Evolutionary conservation across 2,113 vertebrate genomes (phyloP).

Genomic region (Tyto alba): DNA sequence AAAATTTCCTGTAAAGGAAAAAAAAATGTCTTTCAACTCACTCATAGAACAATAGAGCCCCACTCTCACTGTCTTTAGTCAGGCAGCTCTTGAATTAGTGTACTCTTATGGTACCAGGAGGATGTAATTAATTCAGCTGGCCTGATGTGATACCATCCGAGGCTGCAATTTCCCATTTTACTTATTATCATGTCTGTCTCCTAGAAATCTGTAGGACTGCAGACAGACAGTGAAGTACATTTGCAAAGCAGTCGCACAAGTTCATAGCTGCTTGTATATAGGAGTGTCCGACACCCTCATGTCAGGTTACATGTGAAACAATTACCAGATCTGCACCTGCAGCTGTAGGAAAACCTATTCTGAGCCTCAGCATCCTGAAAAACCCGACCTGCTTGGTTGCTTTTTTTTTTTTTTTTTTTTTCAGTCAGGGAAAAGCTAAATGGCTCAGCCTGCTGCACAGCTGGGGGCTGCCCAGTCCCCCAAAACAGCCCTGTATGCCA

Average conservation of each 20-base stretch:
- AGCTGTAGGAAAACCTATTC: not conserved
- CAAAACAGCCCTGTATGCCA: not conserved
- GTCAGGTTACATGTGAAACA: not conserved
- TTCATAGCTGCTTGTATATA: accelerated
- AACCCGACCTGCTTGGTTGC: not conserved
- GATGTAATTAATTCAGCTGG: not conserved
- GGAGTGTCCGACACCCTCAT: not conserved
- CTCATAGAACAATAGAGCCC: not conserved
- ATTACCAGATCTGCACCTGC: not conserved
- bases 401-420: no score
- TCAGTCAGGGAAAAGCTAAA: not conserved
- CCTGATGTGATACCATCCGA: not conserved
- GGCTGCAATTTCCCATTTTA: not conserved
- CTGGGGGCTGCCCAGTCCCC: no score
- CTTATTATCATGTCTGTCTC: not conserved
- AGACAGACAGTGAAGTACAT: not conserved
- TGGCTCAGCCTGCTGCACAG: not conserved
- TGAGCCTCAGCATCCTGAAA: not conserved
- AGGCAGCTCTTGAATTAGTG: not conserved
- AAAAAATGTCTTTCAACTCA: not conserved
- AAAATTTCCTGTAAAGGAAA: slow-evolving; percentile 10
- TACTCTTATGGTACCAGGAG: not conserved
- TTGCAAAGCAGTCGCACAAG: not conserved
- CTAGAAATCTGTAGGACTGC: not conserved
- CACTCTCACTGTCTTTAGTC: not conserved